These are phyloP conservation scores for Acleris holmiana DNA, from an alignment of 2,888 invertebrate genomes.

Conservation along the genomic window DNA sequence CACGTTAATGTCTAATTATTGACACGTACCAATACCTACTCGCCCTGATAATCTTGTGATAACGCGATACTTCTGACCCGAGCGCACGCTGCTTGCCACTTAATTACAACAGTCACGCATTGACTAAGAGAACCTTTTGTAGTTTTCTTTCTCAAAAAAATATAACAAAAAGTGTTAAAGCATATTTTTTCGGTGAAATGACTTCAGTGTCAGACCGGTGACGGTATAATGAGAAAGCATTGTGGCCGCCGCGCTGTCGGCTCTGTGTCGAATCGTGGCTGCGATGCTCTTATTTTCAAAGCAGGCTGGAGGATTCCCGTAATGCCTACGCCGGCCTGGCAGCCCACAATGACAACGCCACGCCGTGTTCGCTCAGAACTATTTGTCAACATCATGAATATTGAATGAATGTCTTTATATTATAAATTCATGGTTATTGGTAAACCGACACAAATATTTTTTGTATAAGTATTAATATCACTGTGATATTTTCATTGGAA, in stretches of 20 bases:
- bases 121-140: conserved; percentile 81
- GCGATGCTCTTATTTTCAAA: conserved; percentile 68
- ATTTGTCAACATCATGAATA: conserved; percentile 37
- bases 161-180: conserved; percentile 73
- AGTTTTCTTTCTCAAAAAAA: conserved; percentile 78
- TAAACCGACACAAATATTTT: background rate
- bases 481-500: too few relatives aligned
- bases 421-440: conserved; percentile 23
- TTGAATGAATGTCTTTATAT: conserved; percentile 35
- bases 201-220: conserved; percentile 80
- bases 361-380: conserved; percentile 28
- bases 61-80: conserved; percentile 45
- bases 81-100: conserved; percentile 59
- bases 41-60: conserved; percentile 43
- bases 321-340: conserved; percentile 30
- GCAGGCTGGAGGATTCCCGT: conserved; percentile 52
- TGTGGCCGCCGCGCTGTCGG: conserved; percentile 74
- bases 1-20: background rate
- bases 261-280: conserved; percentile 78
- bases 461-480: background rate
- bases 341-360: conserved; percentile 26
- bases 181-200: conserved; percentile 74
- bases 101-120: conserved; percentile 83
- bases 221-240: conserved; percentile 83
- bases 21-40: background rate